Evolutionary conservation across 1,140 invertebrate species (phyloP).

Genomic region (Ips nitidus): DNA sequence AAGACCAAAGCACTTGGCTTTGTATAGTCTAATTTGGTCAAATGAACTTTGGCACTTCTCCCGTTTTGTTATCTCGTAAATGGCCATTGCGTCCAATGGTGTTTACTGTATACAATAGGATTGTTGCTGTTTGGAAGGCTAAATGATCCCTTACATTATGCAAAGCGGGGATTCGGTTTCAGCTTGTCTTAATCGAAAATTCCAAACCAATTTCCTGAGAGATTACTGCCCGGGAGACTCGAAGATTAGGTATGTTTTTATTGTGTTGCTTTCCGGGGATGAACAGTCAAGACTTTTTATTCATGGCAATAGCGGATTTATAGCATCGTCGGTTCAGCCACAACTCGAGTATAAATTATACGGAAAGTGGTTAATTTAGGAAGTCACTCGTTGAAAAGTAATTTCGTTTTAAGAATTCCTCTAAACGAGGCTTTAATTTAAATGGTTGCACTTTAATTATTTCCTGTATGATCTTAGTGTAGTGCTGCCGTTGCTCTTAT

Average conservation of each 20-base stretch:
- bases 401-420: too few species aligned
- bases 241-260: conserved; percentile 7
- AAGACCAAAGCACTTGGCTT: too few species aligned
- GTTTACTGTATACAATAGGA: conserved; percentile 20
- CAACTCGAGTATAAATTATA: too few species aligned
- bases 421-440: too few species aligned
- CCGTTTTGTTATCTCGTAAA: conserved; percentile 11
- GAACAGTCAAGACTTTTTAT: too few species aligned
- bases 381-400: too few species aligned
- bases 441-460: too few species aligned
- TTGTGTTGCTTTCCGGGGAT: background rate
- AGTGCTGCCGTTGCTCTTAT: too few species aligned
- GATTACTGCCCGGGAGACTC: conserved; percentile 9
- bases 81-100: conserved; percentile 14
- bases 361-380: too few species aligned
- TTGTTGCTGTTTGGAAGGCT: conserved; percentile 9
- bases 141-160: conserved; percentile 23
- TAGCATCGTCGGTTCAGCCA: too few species aligned
- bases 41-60: conserved; percentile 6
- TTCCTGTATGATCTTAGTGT: too few species aligned
- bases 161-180: conserved; percentile 16
- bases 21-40: background rate
- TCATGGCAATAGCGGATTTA: too few species aligned
- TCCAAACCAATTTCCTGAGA: conserved; percentile 9
- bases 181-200: conserved; percentile 22